Evolutionary conservation across 2,113 vertebrate genomes (phyloP).

Genomic region (Epinephelus moara): DNA sequence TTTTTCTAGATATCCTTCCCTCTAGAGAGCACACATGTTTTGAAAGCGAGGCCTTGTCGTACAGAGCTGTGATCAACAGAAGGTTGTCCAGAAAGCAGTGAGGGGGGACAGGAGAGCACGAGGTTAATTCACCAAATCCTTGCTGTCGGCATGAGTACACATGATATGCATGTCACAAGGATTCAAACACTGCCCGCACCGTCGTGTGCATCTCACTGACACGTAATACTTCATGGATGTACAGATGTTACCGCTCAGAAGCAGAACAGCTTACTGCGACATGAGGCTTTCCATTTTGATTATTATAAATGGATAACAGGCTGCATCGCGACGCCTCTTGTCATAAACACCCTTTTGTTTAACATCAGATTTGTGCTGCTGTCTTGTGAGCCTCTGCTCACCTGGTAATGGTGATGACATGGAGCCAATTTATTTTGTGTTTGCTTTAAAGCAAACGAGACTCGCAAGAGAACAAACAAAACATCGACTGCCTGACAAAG

Average conservation of each 20-base stretch:
- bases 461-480: conserved; percentile 69
- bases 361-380: conserved; percentile 68
- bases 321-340: conserved; percentile 66
- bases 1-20: background rate
- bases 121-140: conserved; percentile 58
- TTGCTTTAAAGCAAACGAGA: conserved; percentile 71
- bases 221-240: conserved; percentile 61
- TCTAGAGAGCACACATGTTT: background rate
- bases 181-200: conserved; percentile 51
- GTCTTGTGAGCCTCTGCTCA: conserved; percentile 64
- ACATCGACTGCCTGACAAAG: conserved; percentile 58
- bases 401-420: conserved; percentile 71
- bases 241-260: conserved; percentile 65
- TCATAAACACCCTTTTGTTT: conserved; percentile 76
- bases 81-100: conserved; percentile 9
- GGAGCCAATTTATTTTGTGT: conserved; percentile 75
- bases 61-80: conserved; percentile 31
- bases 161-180: conserved; percentile 56
- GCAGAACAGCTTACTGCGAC: conserved; percentile 48
- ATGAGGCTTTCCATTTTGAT: conserved; percentile 56
- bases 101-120: conserved; percentile 16
- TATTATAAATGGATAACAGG: conserved; percentile 76
- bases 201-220: conserved; percentile 54
- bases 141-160: conserved; percentile 54
- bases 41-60: conserved; percentile 29